These are phyloP conservation scores for Drosophila quadrilineata DNA, from an alignment of 1,140 invertebrate genomes.

Conservation along the genomic window DNA sequence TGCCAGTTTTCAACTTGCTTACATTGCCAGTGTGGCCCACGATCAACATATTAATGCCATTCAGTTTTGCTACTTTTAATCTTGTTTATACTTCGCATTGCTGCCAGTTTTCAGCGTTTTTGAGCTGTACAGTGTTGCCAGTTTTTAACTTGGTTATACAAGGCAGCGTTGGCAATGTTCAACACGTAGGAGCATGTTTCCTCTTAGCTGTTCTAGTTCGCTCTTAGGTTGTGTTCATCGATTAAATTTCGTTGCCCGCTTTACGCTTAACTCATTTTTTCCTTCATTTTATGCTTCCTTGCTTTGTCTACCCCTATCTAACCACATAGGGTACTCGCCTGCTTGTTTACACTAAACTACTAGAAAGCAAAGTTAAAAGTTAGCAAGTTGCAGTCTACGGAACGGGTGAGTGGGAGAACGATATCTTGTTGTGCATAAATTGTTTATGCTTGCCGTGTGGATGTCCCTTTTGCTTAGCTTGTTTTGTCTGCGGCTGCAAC, in stretches of 20 bases:
- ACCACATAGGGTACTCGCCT: not conserved
- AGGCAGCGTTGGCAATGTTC: no score
- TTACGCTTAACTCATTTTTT: not conserved
- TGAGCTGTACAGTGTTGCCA: no score
- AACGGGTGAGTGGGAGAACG: no score
- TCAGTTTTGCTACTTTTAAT: not conserved
- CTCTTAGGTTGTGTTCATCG: no score
- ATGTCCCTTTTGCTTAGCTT: constrained; percentile 5
- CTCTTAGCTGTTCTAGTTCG: no score
- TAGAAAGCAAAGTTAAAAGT: constrained; percentile 70
- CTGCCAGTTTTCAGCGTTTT: no score
- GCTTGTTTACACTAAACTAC: constrained; percentile 69
- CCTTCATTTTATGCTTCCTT: constrained; percentile 5
- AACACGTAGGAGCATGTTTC: no score
- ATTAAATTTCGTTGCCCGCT: not conserved
- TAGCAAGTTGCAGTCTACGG: constrained; percentile 54
- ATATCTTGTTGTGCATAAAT: constrained; percentile 70
- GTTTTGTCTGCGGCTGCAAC: constrained; percentile 30
- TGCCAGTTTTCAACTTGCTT: no score
- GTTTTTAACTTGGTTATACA: no score
- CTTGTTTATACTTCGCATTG: not conserved
- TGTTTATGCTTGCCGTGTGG: constrained; percentile 56
- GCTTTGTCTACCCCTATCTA: constrained; percentile 10
- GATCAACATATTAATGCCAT: no score
- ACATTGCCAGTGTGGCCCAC: no score